Base-by-base conservation (phyloP, 2,113 vertebrate species). In the Oncorhynchus gorbuscha region DNA sequence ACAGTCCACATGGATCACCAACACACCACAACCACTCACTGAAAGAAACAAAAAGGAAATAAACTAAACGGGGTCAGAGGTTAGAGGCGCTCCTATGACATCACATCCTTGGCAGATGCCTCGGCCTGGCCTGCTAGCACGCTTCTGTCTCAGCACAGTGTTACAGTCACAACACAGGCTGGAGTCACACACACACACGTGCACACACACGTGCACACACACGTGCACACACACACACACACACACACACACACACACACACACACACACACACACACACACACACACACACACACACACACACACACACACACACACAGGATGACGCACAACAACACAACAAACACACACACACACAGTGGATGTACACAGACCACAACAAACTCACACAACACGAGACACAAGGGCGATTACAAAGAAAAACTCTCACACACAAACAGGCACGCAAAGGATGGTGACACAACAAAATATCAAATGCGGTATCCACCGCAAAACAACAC, bases 1-100 rank as follows among this genome's bases (percentile, higher is more conserved):
- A 70, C 48, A 91, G 89, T 92, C 93, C 92, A 93, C 94, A 93
- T 93, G 92, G 94, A 90, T 94, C 94, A 93, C 93, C 93, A 94
- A 92, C 93, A 96, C 94, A 92, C 92, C 94, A 96, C 95, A 45
- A 86, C 93, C 93, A 93, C 39, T 8, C 9, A 45, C 8, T 45
- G 88, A 94, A 95, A 83, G 61, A 84, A 94, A 90, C 87, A 90
- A 91, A 68, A 91, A 94, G 86, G 85, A 86, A 92, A 39, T 39
- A 39, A 8, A 11, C 8, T 2, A 45, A 45, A 45, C 39, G 8
- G 39, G 39, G 39, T 45, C 39, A 45, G 39, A 94, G 92, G 94
- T 14, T 55, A 55, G 49, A 55, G 49, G 49, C 88, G 92, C 88
- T 89, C 93, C 94, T 92, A 92, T 93, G 92, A 92, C 91, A 93